These are phyloP conservation scores for Brachyrhaphis roseni DNA, from an alignment of 2,797 vertebrate species.

Conservation along the genomic window DNA sequence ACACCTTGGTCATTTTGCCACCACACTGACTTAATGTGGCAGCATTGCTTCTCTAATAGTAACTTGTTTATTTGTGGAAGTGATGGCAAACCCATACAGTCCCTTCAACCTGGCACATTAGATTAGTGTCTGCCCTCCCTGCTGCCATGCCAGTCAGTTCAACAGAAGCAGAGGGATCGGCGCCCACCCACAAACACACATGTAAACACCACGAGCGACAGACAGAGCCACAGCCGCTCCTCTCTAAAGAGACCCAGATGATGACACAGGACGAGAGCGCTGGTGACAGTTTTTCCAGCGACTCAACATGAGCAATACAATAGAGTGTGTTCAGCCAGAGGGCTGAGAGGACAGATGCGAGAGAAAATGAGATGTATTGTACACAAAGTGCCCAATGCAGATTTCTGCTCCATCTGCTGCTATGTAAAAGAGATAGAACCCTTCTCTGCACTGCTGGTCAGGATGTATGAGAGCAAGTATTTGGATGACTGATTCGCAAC, in stretches of 20 bases:
- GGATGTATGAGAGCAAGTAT: slow-evolving; percentile 11
- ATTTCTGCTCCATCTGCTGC: slow-evolving; percentile 59
- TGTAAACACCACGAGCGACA: slow-evolving; percentile 46
- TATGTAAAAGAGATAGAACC: slow-evolving; percentile 8
- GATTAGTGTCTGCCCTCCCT: slow-evolving; percentile 64
- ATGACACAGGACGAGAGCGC: slow-evolving; percentile 52
- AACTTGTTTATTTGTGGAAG: slow-evolving; percentile 59
- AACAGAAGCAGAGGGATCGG: slow-evolving; percentile 52
- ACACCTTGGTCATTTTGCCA: slow-evolving; percentile 36
- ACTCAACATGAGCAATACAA: slow-evolving; percentile 67
- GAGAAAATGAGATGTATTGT: slow-evolving; percentile 34
- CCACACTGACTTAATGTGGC: slow-evolving; percentile 42
- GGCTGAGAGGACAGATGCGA: slow-evolving; percentile 50
- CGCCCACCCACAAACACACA: slow-evolving; percentile 63
- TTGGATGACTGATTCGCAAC: slow-evolving; percentile 28
- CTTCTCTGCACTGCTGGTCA: slow-evolving; percentile 27
- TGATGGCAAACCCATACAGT: slow-evolving; percentile 45
- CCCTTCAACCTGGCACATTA: slow-evolving; percentile 63
- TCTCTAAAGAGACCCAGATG: slow-evolving; percentile 50
- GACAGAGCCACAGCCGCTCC: slow-evolving; percentile 32
- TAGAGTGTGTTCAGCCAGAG: slow-evolving; percentile 63
- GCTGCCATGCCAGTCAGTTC: slow-evolving; percentile 68
- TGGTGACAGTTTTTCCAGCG: slow-evolving; percentile 62
- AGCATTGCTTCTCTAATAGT: slow-evolving; percentile 43
- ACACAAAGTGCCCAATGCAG: slow-evolving; percentile 44